Evolutionary conservation across 2,888 invertebrate genomes (phyloP).

Genomic region (Nomada fabriciana): DNA sequence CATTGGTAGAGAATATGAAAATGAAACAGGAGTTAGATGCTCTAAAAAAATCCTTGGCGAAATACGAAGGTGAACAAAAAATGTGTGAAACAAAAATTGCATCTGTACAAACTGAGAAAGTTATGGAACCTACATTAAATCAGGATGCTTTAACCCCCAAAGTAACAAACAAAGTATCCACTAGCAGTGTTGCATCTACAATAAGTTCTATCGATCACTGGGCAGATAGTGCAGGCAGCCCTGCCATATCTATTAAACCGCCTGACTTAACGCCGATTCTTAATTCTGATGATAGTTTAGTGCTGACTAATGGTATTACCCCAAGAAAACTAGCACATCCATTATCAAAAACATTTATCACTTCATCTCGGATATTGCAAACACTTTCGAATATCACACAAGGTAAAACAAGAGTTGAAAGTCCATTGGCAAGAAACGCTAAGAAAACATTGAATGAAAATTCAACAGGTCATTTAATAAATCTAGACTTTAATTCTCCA

Average conservation of each 20-base stretch:
- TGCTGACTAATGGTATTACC: conserved; percentile 53
- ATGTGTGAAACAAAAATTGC: conserved; percentile 66
- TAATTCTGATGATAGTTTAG: conserved; percentile 76
- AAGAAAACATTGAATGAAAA: conserved; percentile 55
- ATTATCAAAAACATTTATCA: conserved; percentile 78
- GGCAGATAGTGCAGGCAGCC: conserved; percentile 78
- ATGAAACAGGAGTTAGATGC: conserved; percentile 77
- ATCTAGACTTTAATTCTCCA: conserved; percentile 43
- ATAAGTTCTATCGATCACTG: conserved; percentile 78
- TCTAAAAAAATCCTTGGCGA: conserved; percentile 66
- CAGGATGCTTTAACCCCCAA: conserved; percentile 28
- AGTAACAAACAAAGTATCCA: conserved; percentile 59
- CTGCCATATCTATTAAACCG: conserved; percentile 75
- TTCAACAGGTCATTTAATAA: conserved; percentile 25
- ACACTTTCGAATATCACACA: conserved; percentile 80
- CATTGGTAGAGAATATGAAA: conserved; percentile 74
- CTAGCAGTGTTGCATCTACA: conserved; percentile 73
- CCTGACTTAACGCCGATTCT: conserved; percentile 74
- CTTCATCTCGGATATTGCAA: conserved; percentile 81
- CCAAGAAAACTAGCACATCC: conserved; percentile 63
- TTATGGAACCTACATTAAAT: conserved; percentile 33
- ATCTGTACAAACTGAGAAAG: conserved; percentile 76
- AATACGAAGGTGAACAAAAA: conserved; percentile 56
- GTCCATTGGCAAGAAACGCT: conserved; percentile 44
- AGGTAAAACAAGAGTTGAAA: conserved; percentile 69